These are phyloP conservation scores for Homalodisca vitripennis DNA, from an alignment of 1,140 invertebrate species.

Conservation along the genomic window DNA sequence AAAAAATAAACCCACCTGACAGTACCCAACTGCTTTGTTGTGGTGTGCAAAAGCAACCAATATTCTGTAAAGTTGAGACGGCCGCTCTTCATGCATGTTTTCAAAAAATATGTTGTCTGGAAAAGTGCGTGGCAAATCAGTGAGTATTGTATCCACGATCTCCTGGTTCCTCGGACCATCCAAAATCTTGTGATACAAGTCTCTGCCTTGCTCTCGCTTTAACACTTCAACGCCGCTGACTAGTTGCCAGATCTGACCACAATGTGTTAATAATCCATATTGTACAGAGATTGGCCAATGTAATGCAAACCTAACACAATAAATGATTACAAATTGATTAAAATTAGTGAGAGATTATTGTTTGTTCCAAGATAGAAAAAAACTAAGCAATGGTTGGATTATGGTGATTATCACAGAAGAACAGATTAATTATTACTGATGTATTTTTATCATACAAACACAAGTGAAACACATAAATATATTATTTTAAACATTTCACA, in stretches of 20 bases:
- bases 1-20: conserved; percentile 60
- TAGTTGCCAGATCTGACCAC: conserved; percentile 71
- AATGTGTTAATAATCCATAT: too few species aligned
- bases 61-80: conserved; percentile 75
- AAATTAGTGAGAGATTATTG: conserved; percentile 13
- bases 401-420: too few species aligned
- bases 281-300: too few species aligned
- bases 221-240: conserved; percentile 75
- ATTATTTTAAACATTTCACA: too few species aligned
- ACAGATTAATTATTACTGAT: too few species aligned
- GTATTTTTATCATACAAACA: too few species aligned
- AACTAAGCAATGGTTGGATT: too few species aligned
- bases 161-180: conserved; percentile 44
- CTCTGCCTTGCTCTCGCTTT: conserved; percentile 54
- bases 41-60: conserved; percentile 86
- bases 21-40: conserved; percentile 85
- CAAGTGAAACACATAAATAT: too few species aligned
- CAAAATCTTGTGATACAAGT: conserved; percentile 46
- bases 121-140: conserved; percentile 86
- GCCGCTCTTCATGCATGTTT: conserved; percentile 66
- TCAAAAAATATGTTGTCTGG: conserved; percentile 93
- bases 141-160: conserved; percentile 75
- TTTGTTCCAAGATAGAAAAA: too few species aligned
- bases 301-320: conserved; percentile 27
- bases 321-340: not conserved